These are phyloP conservation scores for Apodemia hepburni DNA, from an alignment of 2,888 invertebrate species.

Conservation along the genomic window DNA sequence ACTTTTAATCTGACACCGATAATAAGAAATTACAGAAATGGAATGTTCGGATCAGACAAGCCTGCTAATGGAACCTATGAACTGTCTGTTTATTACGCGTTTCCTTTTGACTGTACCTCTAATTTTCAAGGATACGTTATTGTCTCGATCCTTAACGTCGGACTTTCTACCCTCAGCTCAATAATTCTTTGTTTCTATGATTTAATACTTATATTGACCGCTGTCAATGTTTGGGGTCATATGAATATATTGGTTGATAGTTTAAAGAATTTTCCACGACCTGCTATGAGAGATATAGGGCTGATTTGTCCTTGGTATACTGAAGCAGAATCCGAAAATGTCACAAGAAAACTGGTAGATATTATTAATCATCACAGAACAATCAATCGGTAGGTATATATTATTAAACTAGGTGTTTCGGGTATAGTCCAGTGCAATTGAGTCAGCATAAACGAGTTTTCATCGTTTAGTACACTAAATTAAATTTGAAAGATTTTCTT, in stretches of 20 bases:
- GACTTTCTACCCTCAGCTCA: constrained; percentile 15
- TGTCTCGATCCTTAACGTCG: constrained; percentile 15
- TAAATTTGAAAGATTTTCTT: too few species aligned
- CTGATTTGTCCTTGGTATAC: constrained; percentile 15
- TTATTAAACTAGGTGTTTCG: too few species aligned
- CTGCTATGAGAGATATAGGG: background rate
- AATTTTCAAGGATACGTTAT: constrained; percentile 19
- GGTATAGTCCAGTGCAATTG: too few species aligned
- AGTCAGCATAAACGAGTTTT: too few species aligned
- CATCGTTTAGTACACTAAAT: too few species aligned
- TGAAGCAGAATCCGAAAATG: constrained; percentile 19
- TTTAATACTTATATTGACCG: constrained; percentile 18
- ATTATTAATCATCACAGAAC: constrained; percentile 29
- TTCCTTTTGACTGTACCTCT: constrained; percentile 19
- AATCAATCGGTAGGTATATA: constrained; percentile 26
- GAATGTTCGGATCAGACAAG: constrained; percentile 12
- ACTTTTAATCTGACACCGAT: constrained; percentile 21
- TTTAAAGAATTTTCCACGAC: constrained; percentile 24
- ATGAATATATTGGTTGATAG: constrained; percentile 27
- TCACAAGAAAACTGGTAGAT: constrained; percentile 22
- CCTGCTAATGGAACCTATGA: constrained; percentile 19
- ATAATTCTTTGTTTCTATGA: constrained; percentile 23
- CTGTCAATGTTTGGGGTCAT: constrained; percentile 30
- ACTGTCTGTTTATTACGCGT: constrained; percentile 22
- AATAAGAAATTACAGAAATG: constrained; percentile 18